Conservation (phyloP, 2,113 vertebrate species). For the Reinhardtius hippoglossoides region DNA sequence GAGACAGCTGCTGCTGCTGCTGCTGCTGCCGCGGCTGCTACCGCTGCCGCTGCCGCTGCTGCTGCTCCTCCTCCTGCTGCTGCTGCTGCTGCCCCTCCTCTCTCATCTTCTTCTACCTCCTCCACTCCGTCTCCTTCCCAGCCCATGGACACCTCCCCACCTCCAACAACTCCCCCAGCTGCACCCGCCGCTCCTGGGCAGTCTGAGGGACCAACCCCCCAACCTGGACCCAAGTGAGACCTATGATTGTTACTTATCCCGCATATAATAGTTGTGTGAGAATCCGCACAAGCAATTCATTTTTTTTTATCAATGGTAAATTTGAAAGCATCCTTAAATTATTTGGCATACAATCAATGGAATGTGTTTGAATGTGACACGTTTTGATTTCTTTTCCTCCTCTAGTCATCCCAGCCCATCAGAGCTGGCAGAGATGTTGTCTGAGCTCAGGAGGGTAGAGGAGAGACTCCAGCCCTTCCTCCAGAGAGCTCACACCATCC, state of each 20-base stretch:
- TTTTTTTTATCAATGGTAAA: too few species aligned
- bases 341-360: background rate
- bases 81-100: conserved; percentile 51
- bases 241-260: rapidly evolving
- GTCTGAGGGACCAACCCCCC: conserved; percentile 76
- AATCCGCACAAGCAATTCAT: too few species aligned
- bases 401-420: conserved; percentile 88
- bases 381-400: background rate
- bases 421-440: conserved; percentile 89
- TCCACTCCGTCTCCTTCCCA: conserved; percentile 80
- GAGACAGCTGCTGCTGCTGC: conserved; percentile 51
- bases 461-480: conserved; percentile 90
- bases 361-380: background rate
- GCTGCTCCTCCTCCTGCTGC: background rate
- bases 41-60: background rate
- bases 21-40: background rate
- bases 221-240: conserved; percentile 79
- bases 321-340: background rate
- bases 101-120: conserved; percentile 76
- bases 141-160: conserved; percentile 84
- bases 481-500: conserved; percentile 88
- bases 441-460: conserved; percentile 87
- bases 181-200: conserved; percentile 72
- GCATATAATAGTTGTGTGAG: background rate
- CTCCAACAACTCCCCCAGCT: conserved; percentile 77